A percentile compares a stretch with the other conserved stretches of the same genome.
These are phyloP conservation scores for Frieseomelitta varia DNA, from an alignment of 1,140 invertebrate species.

Conservation along the genomic window DNA sequence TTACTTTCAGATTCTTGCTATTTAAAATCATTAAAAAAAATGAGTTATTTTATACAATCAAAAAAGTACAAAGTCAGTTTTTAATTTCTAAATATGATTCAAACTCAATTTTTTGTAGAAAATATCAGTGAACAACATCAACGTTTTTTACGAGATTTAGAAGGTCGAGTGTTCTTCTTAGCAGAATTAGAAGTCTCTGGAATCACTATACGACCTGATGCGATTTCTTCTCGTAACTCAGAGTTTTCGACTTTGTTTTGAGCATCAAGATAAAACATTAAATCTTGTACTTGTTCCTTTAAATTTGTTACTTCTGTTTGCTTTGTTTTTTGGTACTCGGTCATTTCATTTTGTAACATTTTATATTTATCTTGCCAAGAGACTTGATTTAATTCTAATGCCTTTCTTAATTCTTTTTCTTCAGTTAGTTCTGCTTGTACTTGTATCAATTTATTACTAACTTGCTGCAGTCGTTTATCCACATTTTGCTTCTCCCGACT, in stretches of 20 bases:
- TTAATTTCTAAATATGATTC: slow-evolving; percentile 1
- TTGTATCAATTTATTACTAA: slow-evolving; percentile 84
- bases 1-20: not conserved
- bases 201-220: slow-evolving; percentile 87
- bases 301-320: slow-evolving; percentile 91
- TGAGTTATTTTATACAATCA: not conserved
- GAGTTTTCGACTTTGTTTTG: slow-evolving; percentile 87
- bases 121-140: slow-evolving; percentile 23
- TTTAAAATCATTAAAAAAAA: slow-evolving; percentile 7
- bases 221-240: slow-evolving; percentile 86
- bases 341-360: slow-evolving; percentile 85
- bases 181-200: slow-evolving; percentile 38
- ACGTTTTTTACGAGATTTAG: slow-evolving; percentile 55
- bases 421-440: slow-evolving; percentile 88
- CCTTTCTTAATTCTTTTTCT: slow-evolving; percentile 89
- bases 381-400: slow-evolving; percentile 89
- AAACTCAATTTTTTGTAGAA: slow-evolving; percentile 24
- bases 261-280: slow-evolving; percentile 98
- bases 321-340: slow-evolving; percentile 83
- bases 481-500: slow-evolving; percentile 86
- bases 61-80: slow-evolving; percentile 2
- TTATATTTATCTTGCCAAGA: slow-evolving; percentile 88
- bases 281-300: slow-evolving; percentile 95
- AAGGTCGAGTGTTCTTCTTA: slow-evolving; percentile 50
- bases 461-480: slow-evolving; percentile 86